These are phyloP conservation scores for Athetis lepigone DNA, from an alignment of 2,888 invertebrate genomes.

Conservation along the genomic window DNA sequence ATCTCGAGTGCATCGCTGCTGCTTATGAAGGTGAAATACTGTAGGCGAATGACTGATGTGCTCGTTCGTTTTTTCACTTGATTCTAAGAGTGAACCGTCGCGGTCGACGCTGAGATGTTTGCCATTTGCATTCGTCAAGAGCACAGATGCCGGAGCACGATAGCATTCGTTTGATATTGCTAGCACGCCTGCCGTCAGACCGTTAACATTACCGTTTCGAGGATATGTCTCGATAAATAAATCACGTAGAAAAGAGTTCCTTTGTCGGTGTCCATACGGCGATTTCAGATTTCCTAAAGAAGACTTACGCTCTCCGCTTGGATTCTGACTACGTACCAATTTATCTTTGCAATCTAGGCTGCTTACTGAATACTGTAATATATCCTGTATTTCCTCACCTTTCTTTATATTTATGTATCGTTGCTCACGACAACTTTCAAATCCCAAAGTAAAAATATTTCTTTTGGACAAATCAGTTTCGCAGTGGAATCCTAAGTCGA, in stretches of 20 bases:
- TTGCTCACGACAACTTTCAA: constrained; percentile 62
- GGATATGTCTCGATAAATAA: constrained; percentile 87
- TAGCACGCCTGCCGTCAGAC: constrained; percentile 82
- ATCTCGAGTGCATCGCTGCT: constrained; percentile 58
- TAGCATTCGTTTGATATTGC: constrained; percentile 85
- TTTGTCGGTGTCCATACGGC: constrained; percentile 80
- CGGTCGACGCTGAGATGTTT: constrained; percentile 75
- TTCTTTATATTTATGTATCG: constrained; percentile 73
- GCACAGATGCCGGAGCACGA: constrained; percentile 82
- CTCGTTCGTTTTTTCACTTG: constrained; percentile 67
- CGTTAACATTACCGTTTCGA: constrained; percentile 87
- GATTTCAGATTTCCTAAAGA: constrained; percentile 80
- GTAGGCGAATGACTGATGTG: constrained; percentile 65
- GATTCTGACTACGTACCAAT: constrained; percentile 68
- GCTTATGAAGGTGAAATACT: constrained; percentile 61
- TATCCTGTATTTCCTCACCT: constrained; percentile 65
- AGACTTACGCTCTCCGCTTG: constrained; percentile 70
- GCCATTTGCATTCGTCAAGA: constrained; percentile 85
- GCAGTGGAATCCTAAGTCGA: constrained; percentile 46
- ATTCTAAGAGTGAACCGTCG: constrained; percentile 70
- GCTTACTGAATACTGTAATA: constrained; percentile 67
- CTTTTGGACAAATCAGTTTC: constrained; percentile 55
- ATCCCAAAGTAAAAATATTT: constrained; percentile 68
- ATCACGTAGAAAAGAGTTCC: constrained; percentile 85
- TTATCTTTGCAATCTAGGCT: constrained; percentile 71